Conservation (phyloP, 2,797 vertebrate species). For the Cuniculus paca region DNA sequence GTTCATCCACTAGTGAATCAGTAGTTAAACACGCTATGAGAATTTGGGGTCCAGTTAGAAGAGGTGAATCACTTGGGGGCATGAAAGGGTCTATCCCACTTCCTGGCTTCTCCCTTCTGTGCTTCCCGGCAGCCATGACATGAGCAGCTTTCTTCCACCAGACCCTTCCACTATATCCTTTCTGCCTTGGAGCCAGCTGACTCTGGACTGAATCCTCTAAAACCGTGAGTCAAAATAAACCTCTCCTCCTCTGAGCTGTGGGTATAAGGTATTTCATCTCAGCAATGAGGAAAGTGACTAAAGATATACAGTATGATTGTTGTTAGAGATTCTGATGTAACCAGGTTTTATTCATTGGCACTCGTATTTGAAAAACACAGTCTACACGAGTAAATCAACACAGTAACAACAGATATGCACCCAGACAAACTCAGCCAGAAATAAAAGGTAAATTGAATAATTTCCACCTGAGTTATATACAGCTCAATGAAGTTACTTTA, state of each 20-base stretch:
- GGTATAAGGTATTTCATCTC: neutral
- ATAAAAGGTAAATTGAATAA: slow-evolving; percentile 33
- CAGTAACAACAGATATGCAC: neutral
- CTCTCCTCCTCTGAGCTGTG: neutral
- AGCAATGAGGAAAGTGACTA: neutral
- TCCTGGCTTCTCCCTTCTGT: neutral
- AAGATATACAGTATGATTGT: neutral
- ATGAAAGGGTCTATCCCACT: neutral
- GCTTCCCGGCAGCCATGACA: neutral
- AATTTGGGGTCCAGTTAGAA: neutral
- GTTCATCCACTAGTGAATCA: neutral
- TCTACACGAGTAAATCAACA: slow-evolving; percentile 41
- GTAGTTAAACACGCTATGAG: neutral
- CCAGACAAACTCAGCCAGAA: slow-evolving; percentile 1
- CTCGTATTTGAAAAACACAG: neutral
- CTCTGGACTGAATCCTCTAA: neutral
- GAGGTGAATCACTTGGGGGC: neutral
- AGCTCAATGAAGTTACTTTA: slow-evolving; percentile 5
- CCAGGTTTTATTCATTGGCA: neutral
- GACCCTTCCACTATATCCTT: neutral
- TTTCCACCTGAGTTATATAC: neutral
- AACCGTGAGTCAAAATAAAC: neutral
- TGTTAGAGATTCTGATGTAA: slow-evolving; percentile 24
- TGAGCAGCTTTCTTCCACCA: neutral
- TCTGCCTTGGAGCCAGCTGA: neutral